Evolutionary conservation across 2,888 invertebrate species (phyloP), one percentile per base, ranked within the genome.

Genomic region (Mythimna impura): DNA sequence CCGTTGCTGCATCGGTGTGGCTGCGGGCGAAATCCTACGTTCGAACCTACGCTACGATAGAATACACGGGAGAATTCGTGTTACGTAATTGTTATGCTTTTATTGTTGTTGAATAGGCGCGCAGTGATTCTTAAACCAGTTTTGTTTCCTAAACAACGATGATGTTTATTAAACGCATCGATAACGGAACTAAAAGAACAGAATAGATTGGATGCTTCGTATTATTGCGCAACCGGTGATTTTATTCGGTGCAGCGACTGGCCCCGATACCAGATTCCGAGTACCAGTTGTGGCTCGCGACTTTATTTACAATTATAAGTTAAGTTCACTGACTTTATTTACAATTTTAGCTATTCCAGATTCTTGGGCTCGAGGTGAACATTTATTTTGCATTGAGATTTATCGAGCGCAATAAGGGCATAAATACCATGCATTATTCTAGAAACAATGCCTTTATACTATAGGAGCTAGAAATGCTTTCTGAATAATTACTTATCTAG

Each of bases 141-240:
- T 90, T 88, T 88, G 85, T 88, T 89, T 89, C 87, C 83, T 88
- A 89, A 90, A 89, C 89, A 88, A 91, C 87, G 87, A 83, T 84
- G 89, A 88, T 88, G 86, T 88, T 88, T 90, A 91, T 90, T 90
- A 90, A 91, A 89, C 87, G 86, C 89, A 89, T 87, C 89, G 88
- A 89, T 92, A 93, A 92, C 92, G 92, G 92, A 91, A 91, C 90
- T 89, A 87, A 89, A 90, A 90, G 87, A 90, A 91, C 88, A 90
- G 87, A 89, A 88, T 83, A 86, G 86, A 88, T 88, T 88, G 89
- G 91, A 91, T 91, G 90, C 88, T 89, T 88, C 83, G 75, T 82
- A 89, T 92, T 92, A 89, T 93, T 93, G 93, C 91, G 92, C 87
- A 94, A 94, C 91, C 89, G 89, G 87, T 90, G 88, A 91, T 91